Base-by-base conservation (phyloP, 1,140 invertebrate genomes). In the Drosophila novamexicana region DNA sequence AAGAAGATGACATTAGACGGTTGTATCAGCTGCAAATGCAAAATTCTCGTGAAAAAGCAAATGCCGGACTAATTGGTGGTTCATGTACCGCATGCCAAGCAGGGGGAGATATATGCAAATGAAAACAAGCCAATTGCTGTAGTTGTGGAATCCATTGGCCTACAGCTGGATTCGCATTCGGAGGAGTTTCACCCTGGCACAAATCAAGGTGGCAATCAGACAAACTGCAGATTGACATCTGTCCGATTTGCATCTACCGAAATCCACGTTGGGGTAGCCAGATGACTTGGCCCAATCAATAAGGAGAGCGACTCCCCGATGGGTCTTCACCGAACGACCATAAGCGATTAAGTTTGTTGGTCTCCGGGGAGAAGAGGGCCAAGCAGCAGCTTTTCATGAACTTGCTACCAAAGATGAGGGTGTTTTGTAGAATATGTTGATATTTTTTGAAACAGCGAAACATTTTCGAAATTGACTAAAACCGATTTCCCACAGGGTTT, bases 301-400 rank as follows among this genome's bases (percentile, higher is more conserved):
- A 36, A 59, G 39, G 39, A 36, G n/a, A 32, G n/a, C 50, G 61
- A 77, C 61, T 88, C 84, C 84, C 84, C 39, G 63, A 72, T 77
- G 84, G 54, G 77, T 88, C 79, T 86, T 91, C 75, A 91, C 59
- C 50, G 44, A 57, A 49, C 53, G 63, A 53, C 82, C 80, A 91
- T 90, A 91, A 91, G 75, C 86, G 86, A 90, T 90, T 90, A 90
- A 54, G 79, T 91, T 91, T 88, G 86, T 90, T 90, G 79, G 59
- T 78, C 86, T 52, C 86, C 64, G n/a, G 88, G 78, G 82, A 64
- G 52, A 73, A 32, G 7, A 7, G 53, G 14, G 58, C 52, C 50
- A 29, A 45, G 56, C 42, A 36, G n/a, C 16, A 53, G 16, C 34
- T 18, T 61, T 34, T 39, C 1, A 49, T 56, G 44, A 40, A 37